Conservation (phyloP, 2,888 invertebrate genomes). For the Volucella bombylans region DNA sequence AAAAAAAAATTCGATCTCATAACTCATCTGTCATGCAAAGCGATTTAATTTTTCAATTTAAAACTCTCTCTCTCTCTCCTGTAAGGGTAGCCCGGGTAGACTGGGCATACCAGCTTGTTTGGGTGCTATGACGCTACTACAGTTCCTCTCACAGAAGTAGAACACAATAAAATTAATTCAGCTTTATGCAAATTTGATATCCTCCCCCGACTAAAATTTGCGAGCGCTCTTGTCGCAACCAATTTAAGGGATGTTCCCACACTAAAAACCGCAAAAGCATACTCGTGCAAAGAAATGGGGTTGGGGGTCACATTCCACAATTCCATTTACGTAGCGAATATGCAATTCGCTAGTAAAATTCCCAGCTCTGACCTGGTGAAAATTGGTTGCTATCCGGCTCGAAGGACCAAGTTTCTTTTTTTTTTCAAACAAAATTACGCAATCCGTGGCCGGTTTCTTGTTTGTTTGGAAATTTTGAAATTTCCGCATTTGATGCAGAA, state of each 20-base stretch:
- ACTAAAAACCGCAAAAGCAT: conserved; percentile 1
- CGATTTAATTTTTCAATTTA: conserved; percentile 64
- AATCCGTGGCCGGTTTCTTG: no score
- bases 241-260: conserved; percentile 33
- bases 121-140: no score
- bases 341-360: no score
- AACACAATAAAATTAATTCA: conserved; percentile 19
- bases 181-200: conserved; percentile 64
- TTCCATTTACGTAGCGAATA: conserved; percentile 34
- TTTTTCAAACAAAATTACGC: not conserved
- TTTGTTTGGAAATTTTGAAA: not conserved
- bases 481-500: conserved; percentile 2
- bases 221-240: not conserved
- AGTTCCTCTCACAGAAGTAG: no score
- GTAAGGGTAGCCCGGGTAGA: no score
- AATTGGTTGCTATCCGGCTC: conserved; percentile 9
- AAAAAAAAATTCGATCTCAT: conserved; percentile 50
- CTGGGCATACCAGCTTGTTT: no score
- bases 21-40: conserved; percentile 65
- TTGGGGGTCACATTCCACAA: conserved; percentile 4
- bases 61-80: no score
- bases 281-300: no score
- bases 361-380: not conserved
- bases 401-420: conserved; percentile 10
- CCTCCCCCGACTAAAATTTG: conserved; percentile 9